Base-by-base conservation (phyloP, 2,888 invertebrate species). In the Aphodius sticticus region DNA sequence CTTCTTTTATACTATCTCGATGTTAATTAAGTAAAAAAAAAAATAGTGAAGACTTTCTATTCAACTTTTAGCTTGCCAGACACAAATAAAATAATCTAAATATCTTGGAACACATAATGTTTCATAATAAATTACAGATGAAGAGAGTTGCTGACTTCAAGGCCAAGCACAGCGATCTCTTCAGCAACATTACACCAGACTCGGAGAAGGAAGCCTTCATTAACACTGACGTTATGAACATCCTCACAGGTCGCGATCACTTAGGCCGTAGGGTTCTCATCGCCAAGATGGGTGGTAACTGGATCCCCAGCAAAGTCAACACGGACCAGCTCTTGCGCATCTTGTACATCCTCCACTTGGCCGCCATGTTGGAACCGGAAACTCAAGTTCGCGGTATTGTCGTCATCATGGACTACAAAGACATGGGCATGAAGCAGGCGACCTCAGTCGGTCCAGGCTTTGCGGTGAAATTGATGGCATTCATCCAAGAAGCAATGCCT, bases 401-500 rank as follows among this genome's bases (percentile, higher is more conserved):
- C 12, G 95, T 96, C 16, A 90, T 96, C 81, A 95, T 96, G 95
- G 96, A 96, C 88, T 96, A 95, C 87, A 92, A 95, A 83, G 93
- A 93, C 6, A 90, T 96, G 86, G 92, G 93, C 7, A 93, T 95
- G 93, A 92, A 93, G 86, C 96, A 96, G 91, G 93, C 91, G 89
- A 70, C 72, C 6, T 93, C 93, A 0, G 88, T 96, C 76, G 92
- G 93, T 0, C 95, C 95, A 0, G 89, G 93, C 6, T 96, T 96
- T 89, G 95, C 95, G 76, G 93, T 93, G 90, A 92, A 94, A 76
- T 91, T 96, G 78, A 91, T 96, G 81, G 92, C 92, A 9, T 96
- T 96, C 89, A 96, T 96, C 84, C 96, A 96, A 89, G 95, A 96
- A 79, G 96, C 96, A 0, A 95, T 96, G 95, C 96, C 96, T 2